Evolutionary conservation across 92 coral and sea anemone species (phyloP), one percentile per base, ranked within the genome.

Genomic region (Zoanthus sansibaricus): DNA sequence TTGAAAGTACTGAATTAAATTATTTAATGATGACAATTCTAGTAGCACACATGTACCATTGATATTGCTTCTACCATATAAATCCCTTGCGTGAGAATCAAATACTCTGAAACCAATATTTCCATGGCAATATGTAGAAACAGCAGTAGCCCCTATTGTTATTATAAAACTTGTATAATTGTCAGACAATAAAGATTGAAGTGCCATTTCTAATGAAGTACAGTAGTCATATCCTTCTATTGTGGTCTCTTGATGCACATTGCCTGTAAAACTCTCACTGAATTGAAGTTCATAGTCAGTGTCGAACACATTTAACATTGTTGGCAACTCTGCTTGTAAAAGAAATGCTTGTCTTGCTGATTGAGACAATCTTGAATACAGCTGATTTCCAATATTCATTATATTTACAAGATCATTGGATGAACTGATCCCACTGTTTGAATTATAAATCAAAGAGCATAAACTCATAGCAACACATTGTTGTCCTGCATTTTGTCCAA

Each of bases 201-300:
- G 86, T 72, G 94, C 91, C 69, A 11, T 79, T 75, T 91, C 84
- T 61, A 91, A 88, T 62, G 92, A 88, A 54, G 89, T 88, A 68
- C 92, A 84, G 87, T 91, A 83, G 33, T 69, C 77, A 88, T 84
- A 91, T 48, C 85, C 92, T 74, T 84, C 92, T 72, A 91, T 91
- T 72, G 71, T 47, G 76, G 14, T 77, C 37, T 91, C 83, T 88
- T 82, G 86, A 89, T 67, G 45, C 76, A 83, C 32, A 87, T 62
- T 82, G 64, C 93, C 91, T 31, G 89, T 78, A 42, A 62, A 82
- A 30, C 75, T 48, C 46, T 75, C 79, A 82, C 86, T 61, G 31
- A 20, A 61, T 64, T 82, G 75, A 62, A 61, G 51, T 82, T 82
- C 51, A 82, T 82, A 67, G 61, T 67, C 46, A 82, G 37, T 62